These are phyloP conservation scores for Amphiprion clarkii DNA, from an alignment of 2,797 vertebrate species.

Conservation along the genomic window DNA sequence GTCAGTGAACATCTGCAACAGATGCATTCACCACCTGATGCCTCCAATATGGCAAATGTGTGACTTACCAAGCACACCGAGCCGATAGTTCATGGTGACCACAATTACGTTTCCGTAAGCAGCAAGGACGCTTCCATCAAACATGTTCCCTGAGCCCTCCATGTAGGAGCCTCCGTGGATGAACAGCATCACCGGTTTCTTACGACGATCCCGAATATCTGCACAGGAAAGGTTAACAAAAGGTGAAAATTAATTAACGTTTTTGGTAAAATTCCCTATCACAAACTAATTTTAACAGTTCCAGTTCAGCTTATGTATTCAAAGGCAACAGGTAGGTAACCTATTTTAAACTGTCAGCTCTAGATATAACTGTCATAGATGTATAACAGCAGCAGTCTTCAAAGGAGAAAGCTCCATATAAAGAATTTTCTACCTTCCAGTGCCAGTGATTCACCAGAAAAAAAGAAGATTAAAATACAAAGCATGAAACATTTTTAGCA, in stretches of 20 bases:
- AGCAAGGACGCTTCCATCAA: slow-evolving; percentile 94
- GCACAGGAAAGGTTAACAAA: slow-evolving; percentile 67
- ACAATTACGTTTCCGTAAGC: slow-evolving; percentile 97
- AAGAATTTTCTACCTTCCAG: background rate
- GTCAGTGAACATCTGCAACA: background rate
- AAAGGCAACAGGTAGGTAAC: slow-evolving; percentile 22
- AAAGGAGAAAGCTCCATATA: too few relatives aligned
- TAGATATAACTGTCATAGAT: background rate
- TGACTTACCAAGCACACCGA: slow-evolving; percentile 94
- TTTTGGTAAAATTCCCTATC: background rate
- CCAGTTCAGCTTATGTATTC: background rate
- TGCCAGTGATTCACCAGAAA: background rate
- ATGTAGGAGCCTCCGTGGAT: slow-evolving; percentile 98
- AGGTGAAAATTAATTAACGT: background rate
- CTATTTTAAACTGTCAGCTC: too few relatives aligned
- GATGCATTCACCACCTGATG: background rate
- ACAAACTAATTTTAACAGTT: too few relatives aligned
- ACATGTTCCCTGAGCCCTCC: slow-evolving; percentile 97
- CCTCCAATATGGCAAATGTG: background rate
- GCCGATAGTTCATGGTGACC: slow-evolving; percentile 97
- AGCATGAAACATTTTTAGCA: slow-evolving; percentile 31
- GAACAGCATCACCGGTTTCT: slow-evolving; percentile 97
- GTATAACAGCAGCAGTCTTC: too few relatives aligned
- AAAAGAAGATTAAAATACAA: slow-evolving; percentile 14
- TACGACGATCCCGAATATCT: slow-evolving; percentile 95